phyloP scores from a whole-genome alignment of 2,888 invertebrate genomes.

The Taenaris catops region DNA sequence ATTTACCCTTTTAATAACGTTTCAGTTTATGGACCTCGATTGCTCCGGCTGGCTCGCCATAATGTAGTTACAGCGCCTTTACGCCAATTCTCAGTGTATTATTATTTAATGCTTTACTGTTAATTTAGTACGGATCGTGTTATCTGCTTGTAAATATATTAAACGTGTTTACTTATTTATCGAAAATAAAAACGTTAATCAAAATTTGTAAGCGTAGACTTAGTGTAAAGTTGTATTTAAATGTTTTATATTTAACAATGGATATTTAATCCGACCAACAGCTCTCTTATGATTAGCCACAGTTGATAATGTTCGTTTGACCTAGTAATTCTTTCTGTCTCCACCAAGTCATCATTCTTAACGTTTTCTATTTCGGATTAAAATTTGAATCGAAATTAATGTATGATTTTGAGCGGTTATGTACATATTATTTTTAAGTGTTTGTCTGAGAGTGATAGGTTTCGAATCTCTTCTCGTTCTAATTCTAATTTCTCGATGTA shows the following conservation, averaged over 20 bases:
- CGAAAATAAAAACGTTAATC: conserved; percentile 59
- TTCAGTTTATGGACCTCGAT: conserved; percentile 35
- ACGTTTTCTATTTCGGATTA: conserved; percentile 39
- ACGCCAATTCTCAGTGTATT: conserved; percentile 80
- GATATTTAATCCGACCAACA: conserved; percentile 71
- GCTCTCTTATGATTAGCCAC: conserved; percentile 74
- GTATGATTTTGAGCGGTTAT: conserved; percentile 67
- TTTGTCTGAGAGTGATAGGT: conserved; percentile 72
- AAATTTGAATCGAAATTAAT: conserved; percentile 44
- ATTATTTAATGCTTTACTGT: conserved; percentile 76
- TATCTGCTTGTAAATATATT: conserved; percentile 78
- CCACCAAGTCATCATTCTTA: conserved; percentile 35
- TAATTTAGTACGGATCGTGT: conserved; percentile 67
- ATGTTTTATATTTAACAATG: conserved; percentile 75
- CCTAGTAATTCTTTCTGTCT: conserved; percentile 51
- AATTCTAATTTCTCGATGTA: conserved; percentile 46
- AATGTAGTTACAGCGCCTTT: conserved; percentile 71
- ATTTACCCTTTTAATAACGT: conserved; percentile 22
- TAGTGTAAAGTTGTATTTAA: conserved; percentile 79
- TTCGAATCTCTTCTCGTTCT: conserved; percentile 69
- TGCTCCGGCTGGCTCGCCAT: conserved; percentile 66
- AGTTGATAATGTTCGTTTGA: conserved; percentile 41
- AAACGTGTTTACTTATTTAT: conserved; percentile 77
- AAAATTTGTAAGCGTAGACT: conserved; percentile 73
- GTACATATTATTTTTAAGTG: conserved; percentile 77